Percentiles rank a stretch among this genome's conserved stretches.
These are phyloP conservation scores for Scaptomyza montana DNA, from an alignment of 1,140 invertebrate genomes.

Conservation along the genomic window DNA sequence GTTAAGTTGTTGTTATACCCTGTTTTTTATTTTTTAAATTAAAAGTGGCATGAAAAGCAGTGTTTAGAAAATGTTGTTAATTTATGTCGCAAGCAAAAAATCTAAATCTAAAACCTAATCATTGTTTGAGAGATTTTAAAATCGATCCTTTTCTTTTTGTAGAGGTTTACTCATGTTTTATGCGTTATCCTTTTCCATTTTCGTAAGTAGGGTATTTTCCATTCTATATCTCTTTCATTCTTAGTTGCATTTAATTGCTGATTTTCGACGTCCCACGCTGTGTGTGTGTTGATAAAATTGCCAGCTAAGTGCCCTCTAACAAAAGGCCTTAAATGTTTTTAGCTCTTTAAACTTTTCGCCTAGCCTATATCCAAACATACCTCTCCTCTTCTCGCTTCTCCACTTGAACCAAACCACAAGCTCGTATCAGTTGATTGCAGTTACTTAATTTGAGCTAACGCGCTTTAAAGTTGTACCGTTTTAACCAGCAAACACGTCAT, in stretches of 20 bases:
- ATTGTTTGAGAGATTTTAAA: no score
- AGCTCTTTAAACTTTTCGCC: conserved; percentile 3
- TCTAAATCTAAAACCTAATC: no score
- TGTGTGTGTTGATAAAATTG: conserved; percentile 30
- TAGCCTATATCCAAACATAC: no score
- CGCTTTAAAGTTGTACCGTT: conserved; percentile 63
- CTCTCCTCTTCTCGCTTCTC: neutral
- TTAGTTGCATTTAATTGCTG: conserved; percentile 59
- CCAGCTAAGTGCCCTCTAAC: conserved; percentile 9
- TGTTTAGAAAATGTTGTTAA: neutral
- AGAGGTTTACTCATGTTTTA: neutral
- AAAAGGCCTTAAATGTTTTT: conserved; percentile 11
- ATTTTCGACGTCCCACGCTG: conserved; percentile 46
- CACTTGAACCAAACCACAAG: neutral
- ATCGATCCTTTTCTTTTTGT: no score
- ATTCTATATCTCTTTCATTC: neutral
- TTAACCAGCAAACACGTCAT: neutral
- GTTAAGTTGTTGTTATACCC: conserved; percentile 24
- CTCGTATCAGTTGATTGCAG: conserved; percentile 68
- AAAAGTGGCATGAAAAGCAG: neutral
- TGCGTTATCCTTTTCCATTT: neutral
- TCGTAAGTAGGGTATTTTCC: neutral
- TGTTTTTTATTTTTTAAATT: neutral
- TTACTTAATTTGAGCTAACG: conserved; percentile 77
- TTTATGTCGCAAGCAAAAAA: no score